A percentile compares a stretch with the other conserved stretches of the same genome.
These are phyloP conservation scores for Poecilia picta DNA, from an alignment of 2,797 vertebrate genomes.

Conservation along the genomic window DNA sequence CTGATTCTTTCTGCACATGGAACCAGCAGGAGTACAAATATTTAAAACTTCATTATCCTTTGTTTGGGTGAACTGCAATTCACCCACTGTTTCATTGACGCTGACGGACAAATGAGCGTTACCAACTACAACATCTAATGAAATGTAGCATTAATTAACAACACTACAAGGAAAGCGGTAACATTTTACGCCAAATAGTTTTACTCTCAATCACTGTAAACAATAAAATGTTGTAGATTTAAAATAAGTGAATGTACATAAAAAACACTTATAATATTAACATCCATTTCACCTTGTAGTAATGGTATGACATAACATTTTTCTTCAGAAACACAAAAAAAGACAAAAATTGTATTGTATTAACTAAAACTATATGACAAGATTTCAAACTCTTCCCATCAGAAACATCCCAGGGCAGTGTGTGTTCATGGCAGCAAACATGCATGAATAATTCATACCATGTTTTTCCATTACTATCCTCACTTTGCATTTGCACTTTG, in stretches of 20 bases:
- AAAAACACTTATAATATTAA: neutral
- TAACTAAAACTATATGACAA: slow-evolving; percentile 28
- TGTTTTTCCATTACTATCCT: slow-evolving; percentile 36
- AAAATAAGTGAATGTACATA: neutral
- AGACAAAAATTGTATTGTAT: slow-evolving; percentile 13
- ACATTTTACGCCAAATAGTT: neutral
- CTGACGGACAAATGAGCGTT: slow-evolving; percentile 20
- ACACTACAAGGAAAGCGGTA: neutral
- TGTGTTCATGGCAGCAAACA: slow-evolving; percentile 45
- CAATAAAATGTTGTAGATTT: neutral
- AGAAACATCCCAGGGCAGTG: slow-evolving; percentile 37
- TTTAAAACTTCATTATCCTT: slow-evolving; percentile 9
- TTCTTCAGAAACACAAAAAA: slow-evolving; percentile 10
- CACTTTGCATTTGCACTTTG: slow-evolving; percentile 24
- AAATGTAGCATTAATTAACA: slow-evolving; percentile 13
- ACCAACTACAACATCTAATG: slow-evolving; percentile 24
- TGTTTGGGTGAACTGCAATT: slow-evolving; percentile 40
- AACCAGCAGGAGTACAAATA: slow-evolving; percentile 19
- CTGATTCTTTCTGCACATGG: slow-evolving; percentile 25
- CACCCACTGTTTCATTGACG: slow-evolving; percentile 29
- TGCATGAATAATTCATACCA: slow-evolving; percentile 59
- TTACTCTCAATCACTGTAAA: neutral
- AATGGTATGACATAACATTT: slow-evolving; percentile 12
- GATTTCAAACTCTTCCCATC: slow-evolving; percentile 34
- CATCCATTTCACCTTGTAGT: neutral